Percentiles rank a stretch among this genome's conserved stretches.
Conservation (phyloP, 2,113 vertebrate species). For the Hypomesus transpacificus region DNA sequence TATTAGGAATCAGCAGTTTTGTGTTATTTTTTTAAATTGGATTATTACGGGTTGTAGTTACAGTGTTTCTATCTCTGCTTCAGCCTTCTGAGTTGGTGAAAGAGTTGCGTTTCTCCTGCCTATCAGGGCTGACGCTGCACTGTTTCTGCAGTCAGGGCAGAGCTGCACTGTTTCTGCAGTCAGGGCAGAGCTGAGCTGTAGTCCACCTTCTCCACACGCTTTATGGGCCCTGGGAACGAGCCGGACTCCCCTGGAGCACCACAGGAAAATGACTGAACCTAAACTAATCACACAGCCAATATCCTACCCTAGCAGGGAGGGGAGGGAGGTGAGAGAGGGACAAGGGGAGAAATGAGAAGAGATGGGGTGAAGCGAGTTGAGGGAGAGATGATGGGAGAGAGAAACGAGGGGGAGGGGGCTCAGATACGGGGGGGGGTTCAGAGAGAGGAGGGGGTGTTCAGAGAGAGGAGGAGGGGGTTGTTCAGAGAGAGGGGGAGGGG, state of each 20-base stretch:
- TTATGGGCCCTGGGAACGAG: slow-evolving; percentile 47
- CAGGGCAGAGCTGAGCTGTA: neutral
- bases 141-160: slow-evolving; percentile 26
- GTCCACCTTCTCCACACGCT: slow-evolving; percentile 16
- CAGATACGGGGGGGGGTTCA: slow-evolving; percentile 9
- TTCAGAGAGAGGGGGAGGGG: neutral
- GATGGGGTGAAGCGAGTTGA: slow-evolving; percentile 11
- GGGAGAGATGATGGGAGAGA: slow-evolving; percentile 44
- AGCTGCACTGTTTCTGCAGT: slow-evolving; percentile 12
- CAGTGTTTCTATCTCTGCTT: neutral
- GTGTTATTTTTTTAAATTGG: no score
- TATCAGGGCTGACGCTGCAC: neutral
- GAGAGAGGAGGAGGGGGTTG: neutral
- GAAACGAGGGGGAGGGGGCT: slow-evolving; percentile 18
- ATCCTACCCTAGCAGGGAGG: slow-evolving; percentile 52
- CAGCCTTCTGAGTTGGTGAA: neutral
- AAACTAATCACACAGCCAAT: slow-evolving; percentile 68
- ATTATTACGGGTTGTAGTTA: neutral
- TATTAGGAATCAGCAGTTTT: no score
- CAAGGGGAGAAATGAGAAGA: slow-evolving; percentile 8
- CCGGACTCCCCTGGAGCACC: slow-evolving; percentile 47
- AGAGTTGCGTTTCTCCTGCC: neutral
- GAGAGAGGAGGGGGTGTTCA: neutral
- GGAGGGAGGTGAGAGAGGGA: slow-evolving; percentile 40
- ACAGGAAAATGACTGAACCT: slow-evolving; percentile 63